Evolutionary conservation across 2,888 invertebrate genomes (phyloP).

Genomic region (Neocrepidodera transversa): DNA sequence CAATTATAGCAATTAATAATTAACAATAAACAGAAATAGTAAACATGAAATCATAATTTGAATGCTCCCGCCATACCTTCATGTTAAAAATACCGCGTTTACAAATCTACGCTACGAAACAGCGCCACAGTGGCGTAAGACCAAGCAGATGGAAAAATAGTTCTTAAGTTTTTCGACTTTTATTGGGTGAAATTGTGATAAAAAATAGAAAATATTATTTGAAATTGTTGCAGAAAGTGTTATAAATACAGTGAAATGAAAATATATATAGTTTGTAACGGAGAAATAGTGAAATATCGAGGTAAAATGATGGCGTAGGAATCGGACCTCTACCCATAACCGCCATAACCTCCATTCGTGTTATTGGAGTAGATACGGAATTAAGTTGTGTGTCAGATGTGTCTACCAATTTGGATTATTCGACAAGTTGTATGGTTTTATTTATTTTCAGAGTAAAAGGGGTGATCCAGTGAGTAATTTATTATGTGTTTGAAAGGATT

Average conservation of each 20-base stretch:
- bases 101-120: slow-evolving; percentile 51
- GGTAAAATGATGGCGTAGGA: slow-evolving; percentile 65
- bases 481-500: slow-evolving; percentile 63
- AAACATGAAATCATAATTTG: slow-evolving; percentile 37
- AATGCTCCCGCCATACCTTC: slow-evolving; percentile 52
- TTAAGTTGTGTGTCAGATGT: slow-evolving; percentile 77
- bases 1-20: no score
- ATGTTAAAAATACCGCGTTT: slow-evolving; percentile 56
- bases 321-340: slow-evolving; percentile 78
- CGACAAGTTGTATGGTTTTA: slow-evolving; percentile 60
- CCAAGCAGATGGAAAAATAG: slow-evolving; percentile 57
- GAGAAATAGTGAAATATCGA: slow-evolving; percentile 45
- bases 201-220: slow-evolving; percentile 24
- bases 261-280: slow-evolving; percentile 26
- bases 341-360: slow-evolving; percentile 81
- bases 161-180: slow-evolving; percentile 42
- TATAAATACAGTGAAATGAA: slow-evolving; percentile 19
- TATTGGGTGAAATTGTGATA: slow-evolving; percentile 25
- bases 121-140: slow-evolving; percentile 56
- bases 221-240: slow-evolving; percentile 27
- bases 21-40: no score
- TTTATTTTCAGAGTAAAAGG: slow-evolving; percentile 56
- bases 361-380: slow-evolving; percentile 78
- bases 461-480: slow-evolving; percentile 57
- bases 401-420: slow-evolving; percentile 63